These are phyloP conservation scores for Pipistrellus kuhlii DNA, from an alignment of 2,797 vertebrate genomes.

Conservation along the genomic window DNA sequence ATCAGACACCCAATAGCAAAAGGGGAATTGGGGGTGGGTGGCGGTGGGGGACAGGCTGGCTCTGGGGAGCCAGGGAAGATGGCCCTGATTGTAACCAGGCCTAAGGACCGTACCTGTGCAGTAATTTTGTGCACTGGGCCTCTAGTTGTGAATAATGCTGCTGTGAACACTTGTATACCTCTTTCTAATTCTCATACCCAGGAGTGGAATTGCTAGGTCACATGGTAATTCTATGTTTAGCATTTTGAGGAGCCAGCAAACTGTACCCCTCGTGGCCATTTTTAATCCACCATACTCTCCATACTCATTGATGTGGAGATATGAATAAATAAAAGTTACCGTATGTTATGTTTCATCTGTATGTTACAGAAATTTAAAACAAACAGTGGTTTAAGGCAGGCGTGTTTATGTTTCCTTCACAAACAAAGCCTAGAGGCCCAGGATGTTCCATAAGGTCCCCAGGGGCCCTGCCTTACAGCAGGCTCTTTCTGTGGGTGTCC, in stretches of 20 bases:
- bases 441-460: neutral
- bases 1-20: too few species aligned
- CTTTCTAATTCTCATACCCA: neutral
- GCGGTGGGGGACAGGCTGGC: too few species aligned
- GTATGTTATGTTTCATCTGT: neutral
- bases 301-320: neutral
- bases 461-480: neutral
- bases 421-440: neutral
- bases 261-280: neutral
- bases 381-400: neutral
- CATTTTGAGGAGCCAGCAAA: neutral
- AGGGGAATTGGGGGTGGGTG: too few species aligned
- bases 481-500: neutral
- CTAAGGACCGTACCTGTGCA: too few species aligned
- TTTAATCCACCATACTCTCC: neutral
- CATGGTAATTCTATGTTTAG: neutral
- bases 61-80: too few species aligned
- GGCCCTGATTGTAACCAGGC: too few species aligned
- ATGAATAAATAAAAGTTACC: neutral
- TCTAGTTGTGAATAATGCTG: neutral
- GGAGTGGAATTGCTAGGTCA: neutral
- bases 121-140: too few species aligned
- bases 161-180: neutral
- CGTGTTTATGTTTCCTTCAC: neutral
- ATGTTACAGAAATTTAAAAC: neutral